Base-by-base conservation (phyloP, 1,140 invertebrate genomes). In the Megathymus violae region DNA sequence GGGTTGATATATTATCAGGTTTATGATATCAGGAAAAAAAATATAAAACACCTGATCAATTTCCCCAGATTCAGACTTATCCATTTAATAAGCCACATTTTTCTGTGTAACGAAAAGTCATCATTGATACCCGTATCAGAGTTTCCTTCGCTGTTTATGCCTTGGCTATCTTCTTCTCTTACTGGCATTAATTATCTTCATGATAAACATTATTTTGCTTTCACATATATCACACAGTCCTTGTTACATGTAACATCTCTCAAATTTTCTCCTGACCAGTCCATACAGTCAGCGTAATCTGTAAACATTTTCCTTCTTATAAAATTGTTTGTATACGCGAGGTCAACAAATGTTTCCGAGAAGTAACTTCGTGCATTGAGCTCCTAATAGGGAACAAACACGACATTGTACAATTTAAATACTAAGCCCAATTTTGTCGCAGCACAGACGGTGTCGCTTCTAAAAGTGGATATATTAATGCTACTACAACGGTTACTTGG, bases 391-490 rank as follows among this genome's bases (percentile, higher is more conserved):
- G 48, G 54, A 47, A 59, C 63, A 34, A 52, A 52, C 63, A 65
- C 63, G 63, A 16, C 63, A 65, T 65, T 13, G 41, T 27, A 48
- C 54, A 52, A 65, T 65, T 65, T 65, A 60, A 52, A 59, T 65
- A 65, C 59, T 65, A 44, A 11, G 44, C 51, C 52, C 58, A 58
- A 64, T 64, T 64, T 51, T 58, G 52, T 43, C 51, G 51, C 51
- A 6, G 9, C 14, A n/a, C 6, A 27, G 51, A 43, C 41, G 25
- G 38, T 27, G 10, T 11, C 6, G 44, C 44, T 25, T 46, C 11
- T 46, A 46, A 25, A 11, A 46, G 9, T 9, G 27, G 27, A 31
- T 4, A 9, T 31, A 31, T 31, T 31, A 31, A 31, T 9, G 27
- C 4, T 3, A 4, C 4, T 31, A 31, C 27, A 7, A 31, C 7